phyloP scores from a whole-genome alignment of 2,797 vertebrate genomes.

The Pantherophis vulpinus region DNA sequence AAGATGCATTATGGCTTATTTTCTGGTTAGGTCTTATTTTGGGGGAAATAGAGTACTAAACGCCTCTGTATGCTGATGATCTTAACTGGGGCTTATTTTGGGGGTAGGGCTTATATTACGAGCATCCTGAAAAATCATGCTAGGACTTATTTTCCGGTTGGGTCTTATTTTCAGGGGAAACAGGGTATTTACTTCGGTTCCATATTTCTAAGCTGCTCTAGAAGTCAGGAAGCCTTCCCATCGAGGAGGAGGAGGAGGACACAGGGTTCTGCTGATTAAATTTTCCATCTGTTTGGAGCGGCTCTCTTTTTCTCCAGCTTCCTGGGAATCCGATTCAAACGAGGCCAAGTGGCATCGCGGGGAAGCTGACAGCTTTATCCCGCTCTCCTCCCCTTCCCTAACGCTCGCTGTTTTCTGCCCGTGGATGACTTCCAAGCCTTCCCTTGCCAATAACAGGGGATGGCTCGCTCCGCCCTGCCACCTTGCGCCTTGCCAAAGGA shows the following conservation, averaged over 20 bases:
- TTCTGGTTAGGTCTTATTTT: too few relatives aligned
- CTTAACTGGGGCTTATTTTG: too few relatives aligned
- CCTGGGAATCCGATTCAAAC: conserved; percentile 9
- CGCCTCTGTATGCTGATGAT: too few relatives aligned
- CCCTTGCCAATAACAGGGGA: accelerated
- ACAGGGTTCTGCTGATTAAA: not conserved
- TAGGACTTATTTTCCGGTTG: too few relatives aligned
- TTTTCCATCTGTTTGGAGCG: conserved; percentile 32
- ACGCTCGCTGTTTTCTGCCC: not conserved
- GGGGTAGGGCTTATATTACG: too few relatives aligned
- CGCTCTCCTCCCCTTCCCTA: not conserved
- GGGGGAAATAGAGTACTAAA: too few relatives aligned
- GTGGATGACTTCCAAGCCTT: conserved; percentile 16
- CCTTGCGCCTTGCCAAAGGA: not conserved
- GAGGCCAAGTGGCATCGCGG: conserved; percentile 3
- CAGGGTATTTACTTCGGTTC: not conserved
- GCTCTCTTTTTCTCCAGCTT: conserved; percentile 13
- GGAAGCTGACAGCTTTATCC: conserved; percentile 2
- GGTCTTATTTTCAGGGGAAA: too few relatives aligned
- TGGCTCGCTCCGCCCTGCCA: not conserved
- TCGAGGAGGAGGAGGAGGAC: not conserved
- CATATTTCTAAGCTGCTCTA: not conserved
- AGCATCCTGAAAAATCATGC: too few relatives aligned
- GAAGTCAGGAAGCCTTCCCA: not conserved
- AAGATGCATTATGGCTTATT: too few relatives aligned